phyloP scores from a whole-genome alignment of 2,888 invertebrate species.

The Nemotelus pantherinus region DNA sequence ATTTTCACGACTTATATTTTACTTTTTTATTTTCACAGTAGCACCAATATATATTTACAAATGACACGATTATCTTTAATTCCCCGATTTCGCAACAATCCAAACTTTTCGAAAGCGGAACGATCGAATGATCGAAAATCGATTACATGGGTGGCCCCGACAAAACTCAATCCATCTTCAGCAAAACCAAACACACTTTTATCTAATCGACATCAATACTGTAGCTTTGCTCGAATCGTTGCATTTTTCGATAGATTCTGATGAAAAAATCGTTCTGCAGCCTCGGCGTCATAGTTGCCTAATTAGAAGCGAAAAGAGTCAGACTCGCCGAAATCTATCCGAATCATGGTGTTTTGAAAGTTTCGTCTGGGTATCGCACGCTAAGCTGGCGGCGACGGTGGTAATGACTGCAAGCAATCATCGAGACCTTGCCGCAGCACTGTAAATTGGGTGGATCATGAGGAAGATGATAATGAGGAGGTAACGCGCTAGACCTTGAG shows the following conservation, averaged over 20 bases:
- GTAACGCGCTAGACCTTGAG: conserved; percentile 18
- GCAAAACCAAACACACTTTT: neutral
- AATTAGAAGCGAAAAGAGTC: neutral
- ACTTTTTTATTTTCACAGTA: neutral
- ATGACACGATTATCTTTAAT: conserved; percentile 18
- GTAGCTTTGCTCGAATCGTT: neutral
- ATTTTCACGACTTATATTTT: neutral
- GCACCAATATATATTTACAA: neutral
- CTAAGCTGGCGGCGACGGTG: neutral
- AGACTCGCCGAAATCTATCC: neutral
- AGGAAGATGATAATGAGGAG: conserved; percentile 15
- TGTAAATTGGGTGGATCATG: conserved; percentile 35
- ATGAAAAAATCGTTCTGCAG: neutral
- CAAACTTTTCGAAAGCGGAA: conserved; percentile 32
- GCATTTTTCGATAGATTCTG: conserved; percentile 4
- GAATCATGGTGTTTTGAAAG: conserved; percentile 2
- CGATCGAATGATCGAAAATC: conserved; percentile 33
- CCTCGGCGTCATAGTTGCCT: conserved; percentile 5
- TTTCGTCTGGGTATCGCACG: conserved; percentile 8
- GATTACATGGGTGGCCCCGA: conserved; percentile 10
- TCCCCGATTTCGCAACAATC: conserved; percentile 5
- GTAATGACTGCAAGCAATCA: conserved; percentile 7
- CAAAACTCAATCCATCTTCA: conserved; percentile 17
- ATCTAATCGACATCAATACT: too few relatives aligned
- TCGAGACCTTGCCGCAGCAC: conserved; percentile 32